A percentile compares a stretch with the other conserved stretches of the same genome.
phyloP scores from a whole-genome alignment of 2,797 vertebrate genomes.

The Paratrypauchen microcephalus region DNA sequence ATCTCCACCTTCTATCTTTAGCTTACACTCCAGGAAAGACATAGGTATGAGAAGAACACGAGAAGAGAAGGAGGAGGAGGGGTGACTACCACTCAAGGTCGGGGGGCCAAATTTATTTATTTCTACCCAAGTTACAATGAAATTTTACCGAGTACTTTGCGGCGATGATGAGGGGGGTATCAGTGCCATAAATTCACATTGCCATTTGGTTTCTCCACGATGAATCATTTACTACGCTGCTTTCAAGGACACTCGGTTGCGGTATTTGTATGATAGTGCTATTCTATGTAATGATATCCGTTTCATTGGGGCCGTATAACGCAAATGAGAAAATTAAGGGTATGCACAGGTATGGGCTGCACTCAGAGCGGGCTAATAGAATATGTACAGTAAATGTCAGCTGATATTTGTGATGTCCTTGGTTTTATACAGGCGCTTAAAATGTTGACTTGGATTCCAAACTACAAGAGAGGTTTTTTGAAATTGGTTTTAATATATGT shows the following conservation, averaged over 20 bases:
- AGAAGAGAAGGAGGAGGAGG: constrained; percentile 40
- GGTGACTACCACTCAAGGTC: constrained; percentile 74
- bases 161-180: constrained; percentile 78
- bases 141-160: constrained; percentile 84
- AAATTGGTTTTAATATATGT: background rate
- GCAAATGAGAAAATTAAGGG: constrained; percentile 77
- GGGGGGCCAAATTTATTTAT: constrained; percentile 83
- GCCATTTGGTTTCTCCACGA: constrained; percentile 76
- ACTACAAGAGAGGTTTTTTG: constrained; percentile 10
- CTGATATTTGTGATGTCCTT: constrained; percentile 74
- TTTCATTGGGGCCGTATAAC: constrained; percentile 78
- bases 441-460: constrained; percentile 46
- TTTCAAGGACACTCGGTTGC: constrained; percentile 79
- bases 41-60: constrained; percentile 59
- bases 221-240: constrained; percentile 81
- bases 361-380: constrained; percentile 62
- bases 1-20: constrained; percentile 75
- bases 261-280: constrained; percentile 76
- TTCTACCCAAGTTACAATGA: constrained; percentile 83
- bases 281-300: constrained; percentile 78
- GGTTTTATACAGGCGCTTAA: constrained; percentile 64
- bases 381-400: constrained; percentile 76
- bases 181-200: constrained; percentile 80
- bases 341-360: constrained; percentile 60
- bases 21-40: constrained; percentile 68